A percentile compares a stretch with the other conserved stretches of the same genome.
phyloP scores from a whole-genome alignment of 37 sponge, comb jelly and placozoan genomes.

The Agelas oroides region DNA sequence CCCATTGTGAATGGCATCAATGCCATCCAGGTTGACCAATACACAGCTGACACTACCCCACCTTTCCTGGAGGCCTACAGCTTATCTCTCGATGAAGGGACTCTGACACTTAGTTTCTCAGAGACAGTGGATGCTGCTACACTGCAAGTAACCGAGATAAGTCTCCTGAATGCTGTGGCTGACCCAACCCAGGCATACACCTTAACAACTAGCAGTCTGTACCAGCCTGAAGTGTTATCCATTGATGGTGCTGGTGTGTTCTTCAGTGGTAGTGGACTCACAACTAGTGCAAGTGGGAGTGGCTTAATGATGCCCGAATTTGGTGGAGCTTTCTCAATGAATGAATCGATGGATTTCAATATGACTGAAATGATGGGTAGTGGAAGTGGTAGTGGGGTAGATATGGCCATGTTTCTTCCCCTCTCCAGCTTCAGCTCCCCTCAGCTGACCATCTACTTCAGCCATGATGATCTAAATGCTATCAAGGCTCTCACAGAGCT shows the following conservation, averaged over 20 bases:
- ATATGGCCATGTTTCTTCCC: constrained; percentile 13
- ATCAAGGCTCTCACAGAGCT: constrained; percentile 76
- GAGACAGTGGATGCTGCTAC: constrained; percentile 90
- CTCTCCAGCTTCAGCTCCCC: constrained; percentile 62
- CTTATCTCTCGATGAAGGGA: constrained; percentile 77
- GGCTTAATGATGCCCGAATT: constrained; percentile 8
- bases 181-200: constrained; percentile 28
- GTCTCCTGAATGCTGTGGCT: constrained; percentile 39
- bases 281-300: constrained; percentile 45
- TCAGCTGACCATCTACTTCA: constrained; percentile 58
- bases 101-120: constrained; percentile 76
- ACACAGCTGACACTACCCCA: constrained; percentile 72
- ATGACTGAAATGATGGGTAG: not conserved
- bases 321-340: not conserved
- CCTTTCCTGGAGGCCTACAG: constrained; percentile 69
- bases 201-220: constrained; percentile 50
- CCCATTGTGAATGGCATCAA: constrained; percentile 82
- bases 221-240: constrained; percentile 6
- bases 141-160: constrained; percentile 76
- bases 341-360: not conserved
- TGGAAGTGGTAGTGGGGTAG: not conserved
- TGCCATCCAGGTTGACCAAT: constrained; percentile 45
- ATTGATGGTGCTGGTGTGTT: constrained; percentile 23
- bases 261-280: constrained; percentile 10
- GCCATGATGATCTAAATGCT: constrained; percentile 72